These are phyloP conservation scores for Molanna angustata DNA, from an alignment of 2,888 invertebrate genomes.

Conservation along the genomic window DNA sequence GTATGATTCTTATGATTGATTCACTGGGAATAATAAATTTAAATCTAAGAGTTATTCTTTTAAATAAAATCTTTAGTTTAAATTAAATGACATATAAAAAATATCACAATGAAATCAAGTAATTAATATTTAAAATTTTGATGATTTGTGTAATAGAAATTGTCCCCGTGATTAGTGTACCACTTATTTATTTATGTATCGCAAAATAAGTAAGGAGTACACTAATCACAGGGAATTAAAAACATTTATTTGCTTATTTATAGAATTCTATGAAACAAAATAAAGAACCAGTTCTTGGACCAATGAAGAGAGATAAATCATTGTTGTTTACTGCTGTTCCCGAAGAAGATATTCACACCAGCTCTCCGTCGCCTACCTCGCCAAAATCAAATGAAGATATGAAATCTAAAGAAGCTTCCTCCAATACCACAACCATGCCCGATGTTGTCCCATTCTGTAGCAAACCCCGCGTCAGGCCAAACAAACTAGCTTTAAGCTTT, in stretches of 20 bases:
- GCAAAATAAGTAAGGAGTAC: too few species aligned
- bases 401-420: conserved; percentile 38
- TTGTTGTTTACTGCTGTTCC: conserved; percentile 80
- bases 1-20: too few species aligned
- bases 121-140: too few species aligned
- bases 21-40: too few species aligned
- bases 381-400: conserved; percentile 34
- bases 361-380: conserved; percentile 45
- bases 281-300: conserved; percentile 53
- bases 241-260: not conserved
- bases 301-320: conserved; percentile 77
- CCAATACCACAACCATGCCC: conserved; percentile 46
- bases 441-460: conserved; percentile 54
- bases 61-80: too few species aligned
- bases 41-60: too few species aligned
- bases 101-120: too few species aligned
- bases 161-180: too few species aligned
- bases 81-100: too few species aligned
- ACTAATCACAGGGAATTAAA: not conserved
- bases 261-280: not conserved
- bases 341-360: conserved; percentile 65
- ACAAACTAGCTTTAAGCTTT: conserved; percentile 56
- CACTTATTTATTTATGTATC: too few species aligned
- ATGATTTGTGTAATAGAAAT: too few species aligned
- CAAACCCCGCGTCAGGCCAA: conserved; percentile 54